Base-by-base conservation (phyloP, 2,113 vertebrate genomes). In the Mastomys coucha region DNA sequence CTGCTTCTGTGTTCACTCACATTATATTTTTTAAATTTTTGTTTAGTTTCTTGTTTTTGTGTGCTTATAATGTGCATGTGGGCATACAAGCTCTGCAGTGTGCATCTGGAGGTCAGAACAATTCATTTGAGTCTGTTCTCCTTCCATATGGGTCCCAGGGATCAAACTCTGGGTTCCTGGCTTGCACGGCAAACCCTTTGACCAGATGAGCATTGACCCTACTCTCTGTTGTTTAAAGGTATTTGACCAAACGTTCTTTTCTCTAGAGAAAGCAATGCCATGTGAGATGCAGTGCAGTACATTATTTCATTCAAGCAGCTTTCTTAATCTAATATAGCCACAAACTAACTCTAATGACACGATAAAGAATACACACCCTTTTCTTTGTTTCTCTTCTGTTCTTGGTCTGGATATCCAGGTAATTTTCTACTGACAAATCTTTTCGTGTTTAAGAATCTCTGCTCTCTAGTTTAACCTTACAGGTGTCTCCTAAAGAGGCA, bases 381-480 rank as follows among this genome's bases (percentile, higher is more conserved):
- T 14, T 16, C 87, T 88, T 90, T 90, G 24, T 49, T 82, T 97
- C 67, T 56, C 45, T 12, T 75, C 63, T 63, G 72, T 86, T 87
- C 69, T 86, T 72, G 45, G 45, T 67, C 76, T 73, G 26, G 45
- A 97, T 92, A 97, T 92, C 26, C 36, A 88, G 36, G 58, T 91
- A 51, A 87, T 75, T 93, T 77, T 94, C 77, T 94, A 4, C 72
- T 73, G 88, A 82, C 22, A 49, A 93, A 95, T 88, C 86, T 93
- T 85, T 77, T 81, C 49, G 60, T 84, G 8, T 88, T 89, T 67
- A 70, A 81, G 63, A 92, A 75, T 95, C 70, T 93, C 77, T 65
- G 72, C 94, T 58, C 56, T 88, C 92, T 95, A 78, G 26, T 67
- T 96, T 93, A 93, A 95, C 80, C 56, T 90, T 76, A 93, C 80